Conservation (phyloP, 2,797 vertebrate species). For the Sphenodon punctatus region DNA sequence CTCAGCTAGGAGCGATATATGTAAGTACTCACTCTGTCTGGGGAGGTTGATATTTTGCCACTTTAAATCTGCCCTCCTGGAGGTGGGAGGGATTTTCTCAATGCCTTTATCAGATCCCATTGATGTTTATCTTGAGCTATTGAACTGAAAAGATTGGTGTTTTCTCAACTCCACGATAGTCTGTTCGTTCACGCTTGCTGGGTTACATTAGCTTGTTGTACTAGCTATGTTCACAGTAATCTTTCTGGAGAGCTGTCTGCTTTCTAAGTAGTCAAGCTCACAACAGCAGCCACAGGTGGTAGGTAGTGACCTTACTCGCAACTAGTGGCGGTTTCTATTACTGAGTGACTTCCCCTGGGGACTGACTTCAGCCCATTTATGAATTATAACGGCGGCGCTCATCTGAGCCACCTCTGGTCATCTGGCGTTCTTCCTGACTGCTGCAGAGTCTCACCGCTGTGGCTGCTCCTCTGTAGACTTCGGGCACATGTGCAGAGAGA, state of each 20-base stretch:
- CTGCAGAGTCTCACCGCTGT: not conserved
- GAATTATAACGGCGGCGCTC: no score
- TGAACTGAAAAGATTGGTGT: not conserved
- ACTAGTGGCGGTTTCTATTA: no score
- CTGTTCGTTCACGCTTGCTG: not conserved
- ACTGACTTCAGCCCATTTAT: no score
- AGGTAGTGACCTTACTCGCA: not conserved
- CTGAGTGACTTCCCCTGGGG: no score
- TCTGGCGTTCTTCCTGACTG: no score
- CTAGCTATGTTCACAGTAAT: no score
- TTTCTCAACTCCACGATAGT: not conserved
- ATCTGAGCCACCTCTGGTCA: no score
- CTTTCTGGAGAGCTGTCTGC: conserved; percentile 9
- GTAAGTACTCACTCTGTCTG: no score
- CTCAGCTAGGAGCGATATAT: conserved; percentile 94
- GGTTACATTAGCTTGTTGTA: no score
- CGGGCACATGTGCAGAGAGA: no score
- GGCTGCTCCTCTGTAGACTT: no score
- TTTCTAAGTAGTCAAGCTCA: not conserved
- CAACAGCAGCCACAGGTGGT: not conserved
- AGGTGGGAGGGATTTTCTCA: not conserved
- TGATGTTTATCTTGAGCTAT: not conserved
- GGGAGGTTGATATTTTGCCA: accelerated
- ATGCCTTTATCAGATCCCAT: not conserved
- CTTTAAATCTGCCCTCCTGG: not conserved